A percentile compares a stretch with the other conserved stretches of the same genome.
Conservation (phyloP, 2,797 vertebrate species). For the Leuciscus waleckii region DNA sequence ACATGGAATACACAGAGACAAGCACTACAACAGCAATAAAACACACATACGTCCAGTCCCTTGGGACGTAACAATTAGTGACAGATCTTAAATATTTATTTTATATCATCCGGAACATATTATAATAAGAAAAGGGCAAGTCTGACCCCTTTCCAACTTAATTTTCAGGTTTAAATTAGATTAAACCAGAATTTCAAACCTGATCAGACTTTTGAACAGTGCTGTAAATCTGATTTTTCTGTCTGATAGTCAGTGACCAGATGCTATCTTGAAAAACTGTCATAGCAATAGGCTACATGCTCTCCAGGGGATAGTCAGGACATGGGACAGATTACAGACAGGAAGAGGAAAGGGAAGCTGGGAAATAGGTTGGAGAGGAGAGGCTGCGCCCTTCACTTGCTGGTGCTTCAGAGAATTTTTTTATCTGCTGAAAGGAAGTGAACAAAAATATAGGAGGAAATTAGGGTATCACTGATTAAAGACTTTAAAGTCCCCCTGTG, state of each 20-base stretch:
- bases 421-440: constrained; percentile 50
- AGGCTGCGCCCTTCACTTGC: constrained; percentile 8
- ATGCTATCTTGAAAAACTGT: constrained; percentile 29
- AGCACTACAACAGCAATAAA: too few relatives aligned
- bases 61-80: too few relatives aligned
- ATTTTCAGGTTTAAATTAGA: neutral
- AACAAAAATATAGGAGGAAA: neutral
- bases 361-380: constrained; percentile 41
- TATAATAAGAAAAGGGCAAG: neutral
- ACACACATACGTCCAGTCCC: too few relatives aligned
- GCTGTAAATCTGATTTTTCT: neutral
- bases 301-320: constrained; percentile 47
- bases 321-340: constrained; percentile 52
- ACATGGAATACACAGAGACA: too few relatives aligned
- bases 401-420: constrained; percentile 36
- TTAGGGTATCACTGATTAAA: constrained; percentile 25
- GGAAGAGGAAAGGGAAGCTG: constrained; percentile 53
- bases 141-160: neutral
- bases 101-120: neutral
- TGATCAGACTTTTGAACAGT: neutral
- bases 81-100: neutral
- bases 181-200: neutral
- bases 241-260: neutral
- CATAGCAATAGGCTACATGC: neutral
- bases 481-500: neutral